A percentile compares a stretch with the other conserved stretches of the same genome.
Conservation (phyloP, 1,140 invertebrate genomes). For the Dendrolimus kikuchii region DNA sequence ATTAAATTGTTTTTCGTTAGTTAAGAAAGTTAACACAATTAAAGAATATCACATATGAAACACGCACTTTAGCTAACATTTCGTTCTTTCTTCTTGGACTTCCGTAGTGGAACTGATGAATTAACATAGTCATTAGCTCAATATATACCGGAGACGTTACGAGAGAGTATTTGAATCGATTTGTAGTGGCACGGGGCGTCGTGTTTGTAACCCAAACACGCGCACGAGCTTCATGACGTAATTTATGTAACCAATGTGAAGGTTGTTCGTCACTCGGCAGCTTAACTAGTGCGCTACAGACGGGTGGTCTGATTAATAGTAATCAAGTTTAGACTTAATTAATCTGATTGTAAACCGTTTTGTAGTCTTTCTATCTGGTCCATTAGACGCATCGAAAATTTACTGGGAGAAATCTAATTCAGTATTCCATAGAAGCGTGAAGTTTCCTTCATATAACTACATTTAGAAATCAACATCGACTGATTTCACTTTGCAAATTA, state of each 20-base stretch:
- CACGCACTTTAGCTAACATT: slow-evolving; percentile 61
- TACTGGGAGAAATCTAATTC: slow-evolving; percentile 14
- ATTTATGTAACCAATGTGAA: slow-evolving; percentile 68
- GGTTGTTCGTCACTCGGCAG: slow-evolving; percentile 33
- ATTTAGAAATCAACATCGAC: slow-evolving; percentile 7
- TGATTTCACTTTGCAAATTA: slow-evolving; percentile 5
- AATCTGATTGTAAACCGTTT: no score
- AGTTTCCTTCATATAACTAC: slow-evolving; percentile 11
- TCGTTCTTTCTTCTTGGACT: slow-evolving; percentile 60
- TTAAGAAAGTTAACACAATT: slow-evolving; percentile 2
- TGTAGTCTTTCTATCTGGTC: slow-evolving; percentile 3
- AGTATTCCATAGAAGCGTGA: slow-evolving; percentile 15
- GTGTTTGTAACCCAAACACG: slow-evolving; percentile 47
- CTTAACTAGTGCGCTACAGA: slow-evolving; percentile 9
- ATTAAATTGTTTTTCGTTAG: slow-evolving; percentile 14
- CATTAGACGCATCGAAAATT: slow-evolving; percentile 1
- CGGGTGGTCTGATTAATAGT: slow-evolving; percentile 12
- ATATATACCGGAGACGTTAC: slow-evolving; percentile 70
- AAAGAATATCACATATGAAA: slow-evolving; percentile 11
- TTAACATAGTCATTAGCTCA: slow-evolving; percentile 63
- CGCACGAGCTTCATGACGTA: slow-evolving; percentile 52
- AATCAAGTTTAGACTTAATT: slow-evolving; percentile 2
- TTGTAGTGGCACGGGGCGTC: slow-evolving; percentile 53
- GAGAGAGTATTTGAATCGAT: slow-evolving; percentile 65
- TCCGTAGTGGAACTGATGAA: slow-evolving; percentile 65